Evolutionary conservation across 2,797 vertebrate species (phyloP), one percentile per base, ranked within the genome.

Genomic region (Oreochromis mossambicus): DNA sequence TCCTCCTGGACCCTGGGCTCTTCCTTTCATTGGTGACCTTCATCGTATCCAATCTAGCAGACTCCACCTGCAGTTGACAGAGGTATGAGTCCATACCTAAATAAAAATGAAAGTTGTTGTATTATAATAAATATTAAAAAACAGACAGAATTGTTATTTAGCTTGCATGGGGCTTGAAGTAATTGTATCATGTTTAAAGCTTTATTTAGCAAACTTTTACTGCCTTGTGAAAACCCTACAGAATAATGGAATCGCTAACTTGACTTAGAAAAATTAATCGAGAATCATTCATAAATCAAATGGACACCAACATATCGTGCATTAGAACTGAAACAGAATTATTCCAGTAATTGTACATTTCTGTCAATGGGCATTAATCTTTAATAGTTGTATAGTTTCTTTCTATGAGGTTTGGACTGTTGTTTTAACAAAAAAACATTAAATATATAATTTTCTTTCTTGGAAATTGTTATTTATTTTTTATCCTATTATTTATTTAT

Each of bases 1-100:
- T 81, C 97, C 97, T 83, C 96, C 96, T 70, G 96, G 96, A 89
- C 97, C 96, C 0, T 82, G 82, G 63, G 70, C 91, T 68, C 88
- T 97, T 29, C 96, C 97, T 11, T 21, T 97, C 0, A 52, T 97
- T 50, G 97, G 73, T 13, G 73, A 77, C 17, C 73, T 77, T 52
- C 73, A 77, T 36, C 73, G 48, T 19, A 36, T 77, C 29, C 15
- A 52, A 2, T 2, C 29, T 6, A 5, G 8, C 70, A 50, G 46
- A n/a, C 46, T 75, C 32, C 70, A 75, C 21, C 70, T 75, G 46
- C 70, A 75, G 46, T 26, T 75, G 26, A 50, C 43, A n/a, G 70
- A 75, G 70, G 70, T 75, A 46, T 19, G 26, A 19, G 4, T 15
- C 10, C 52, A 24, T 55, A 26, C 21, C 11, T 55, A 8, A 55